Base-by-base conservation (phyloP, 1,140 invertebrate species). In the Helicoverpa zea region DNA sequence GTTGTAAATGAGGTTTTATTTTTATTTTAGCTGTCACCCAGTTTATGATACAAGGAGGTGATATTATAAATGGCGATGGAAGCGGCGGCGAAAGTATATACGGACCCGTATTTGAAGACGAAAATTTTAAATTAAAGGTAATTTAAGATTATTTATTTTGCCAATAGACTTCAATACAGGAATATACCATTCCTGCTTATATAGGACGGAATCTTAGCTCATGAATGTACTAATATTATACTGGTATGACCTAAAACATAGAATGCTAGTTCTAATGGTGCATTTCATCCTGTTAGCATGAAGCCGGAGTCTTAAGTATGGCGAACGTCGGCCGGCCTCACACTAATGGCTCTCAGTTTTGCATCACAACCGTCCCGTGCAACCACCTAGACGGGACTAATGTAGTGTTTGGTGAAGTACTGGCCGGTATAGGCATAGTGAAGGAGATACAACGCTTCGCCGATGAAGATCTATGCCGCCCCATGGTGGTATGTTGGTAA, bases 321-420 rank as follows among this genome's bases (percentile, higher is more conserved):
- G 98, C 98, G 0, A 99, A 99, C 93, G 96, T 97, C 85, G 98
- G 98, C 5, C 91, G 90, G 14, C 97, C 97, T 2, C 96, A 99
- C 91, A 98, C 97, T 56, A 99, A 99, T 89, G 98, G 97, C 75
- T 99, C 98, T 9, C 99, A 99, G 94, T 99, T 99, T 95, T 99
- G 99, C 87, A 98, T 99, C 23, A 98, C 98, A 3, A 96, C 97
- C 13, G 97, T 97, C 0, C 96, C 97, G 5, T 98, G 98, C 86
- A 95, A 97, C 35, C 98, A 99, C 87, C 94, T 99, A 30, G 98
- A 99, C 94, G 97, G 97, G 12, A 97, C 96, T 43, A 98, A 99
- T 94, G 98, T 99, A 2, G 98, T 98, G 35, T 99, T 99, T 94
- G 99, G 99, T 1, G 96, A 96, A 81, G 97, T 98, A 10, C 86